Percentiles rank a stretch among this genome's conserved stretches.
Conservation (phyloP, 2,113 vertebrate genomes). For the Serilophus lunatus region DNA sequence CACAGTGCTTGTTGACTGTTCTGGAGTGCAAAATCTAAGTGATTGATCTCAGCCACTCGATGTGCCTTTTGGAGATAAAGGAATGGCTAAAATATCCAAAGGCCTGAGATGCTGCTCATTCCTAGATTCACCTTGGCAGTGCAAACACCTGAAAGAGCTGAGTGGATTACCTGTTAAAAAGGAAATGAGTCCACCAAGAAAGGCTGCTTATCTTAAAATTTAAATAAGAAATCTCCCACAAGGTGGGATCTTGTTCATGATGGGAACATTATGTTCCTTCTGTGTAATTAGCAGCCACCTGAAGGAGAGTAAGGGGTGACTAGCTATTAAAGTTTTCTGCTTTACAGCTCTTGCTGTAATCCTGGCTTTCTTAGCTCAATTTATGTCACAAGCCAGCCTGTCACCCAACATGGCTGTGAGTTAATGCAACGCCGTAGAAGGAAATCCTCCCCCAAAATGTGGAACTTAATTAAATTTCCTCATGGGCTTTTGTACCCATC, state of each 20-base stretch:
- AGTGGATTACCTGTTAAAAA: not conserved
- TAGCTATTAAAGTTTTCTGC: not conserved
- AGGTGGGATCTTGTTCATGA: not conserved
- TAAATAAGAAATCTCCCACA: not conserved
- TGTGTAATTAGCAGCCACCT: not conserved
- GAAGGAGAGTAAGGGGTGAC: not conserved
- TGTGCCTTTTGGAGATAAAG: conserved; percentile 22
- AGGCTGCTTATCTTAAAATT: not conserved
- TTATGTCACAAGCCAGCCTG: not conserved
- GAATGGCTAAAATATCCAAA: not conserved
- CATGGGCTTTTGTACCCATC: not conserved
- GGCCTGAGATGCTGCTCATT: not conserved
- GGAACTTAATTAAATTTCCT: not conserved
- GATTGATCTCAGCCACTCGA: not conserved
- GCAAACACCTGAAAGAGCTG: not conserved
- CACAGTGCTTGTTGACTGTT: not conserved
- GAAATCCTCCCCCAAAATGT: not conserved
- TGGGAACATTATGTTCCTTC: not conserved
- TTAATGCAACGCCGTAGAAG: not conserved
- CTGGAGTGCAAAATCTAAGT: not conserved
- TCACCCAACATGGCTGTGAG: not conserved
- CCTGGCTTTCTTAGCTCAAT: not conserved
- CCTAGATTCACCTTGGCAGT: not conserved
- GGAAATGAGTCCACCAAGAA: not conserved
- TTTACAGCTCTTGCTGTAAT: not conserved